These are phyloP conservation scores for Odontomyia ornata DNA, from an alignment of 2,888 invertebrate genomes.

Conservation along the genomic window DNA sequence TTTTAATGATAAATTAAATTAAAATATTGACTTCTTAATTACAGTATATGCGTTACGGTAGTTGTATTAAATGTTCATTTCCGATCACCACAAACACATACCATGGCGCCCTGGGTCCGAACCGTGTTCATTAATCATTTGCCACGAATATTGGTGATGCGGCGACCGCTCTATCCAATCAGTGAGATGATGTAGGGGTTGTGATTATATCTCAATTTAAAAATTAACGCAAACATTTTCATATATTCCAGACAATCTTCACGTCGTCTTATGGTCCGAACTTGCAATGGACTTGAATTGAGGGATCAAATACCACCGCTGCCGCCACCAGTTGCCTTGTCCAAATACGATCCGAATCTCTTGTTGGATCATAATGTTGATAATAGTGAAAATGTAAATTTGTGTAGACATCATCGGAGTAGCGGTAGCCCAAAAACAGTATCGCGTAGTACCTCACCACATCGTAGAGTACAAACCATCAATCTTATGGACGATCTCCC, in stretches of 20 bases:
- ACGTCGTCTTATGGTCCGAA: slow-evolving; percentile 77
- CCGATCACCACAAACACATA: slow-evolving; percentile 96
- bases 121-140: slow-evolving; percentile 95
- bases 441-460: slow-evolving; percentile 64
- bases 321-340: slow-evolving; percentile 67
- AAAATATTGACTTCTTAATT: slow-evolving; percentile 11
- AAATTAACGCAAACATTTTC: not conserved
- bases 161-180: slow-evolving; percentile 75
- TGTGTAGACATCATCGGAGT: slow-evolving; percentile 58
- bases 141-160: slow-evolving; percentile 92
- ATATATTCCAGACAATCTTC: slow-evolving; percentile 59
- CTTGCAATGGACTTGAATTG: slow-evolving; percentile 80
- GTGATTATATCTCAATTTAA: too few species aligned
- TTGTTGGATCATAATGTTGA: slow-evolving; percentile 52
- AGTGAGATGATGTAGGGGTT: slow-evolving; percentile 64
- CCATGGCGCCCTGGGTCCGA: slow-evolving; percentile 97
- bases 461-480: slow-evolving; percentile 62
- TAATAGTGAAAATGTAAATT: slow-evolving; percentile 53
- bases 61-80: slow-evolving; percentile 97
- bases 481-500: slow-evolving; percentile 62
- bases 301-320: slow-evolving; percentile 70
- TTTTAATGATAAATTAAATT: too few species aligned
- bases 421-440: slow-evolving; percentile 63
- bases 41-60: slow-evolving; percentile 92
- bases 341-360: slow-evolving; percentile 60